phyloP scores from a whole-genome alignment of 2,888 invertebrate genomes.

The Andricus curvator region DNA sequence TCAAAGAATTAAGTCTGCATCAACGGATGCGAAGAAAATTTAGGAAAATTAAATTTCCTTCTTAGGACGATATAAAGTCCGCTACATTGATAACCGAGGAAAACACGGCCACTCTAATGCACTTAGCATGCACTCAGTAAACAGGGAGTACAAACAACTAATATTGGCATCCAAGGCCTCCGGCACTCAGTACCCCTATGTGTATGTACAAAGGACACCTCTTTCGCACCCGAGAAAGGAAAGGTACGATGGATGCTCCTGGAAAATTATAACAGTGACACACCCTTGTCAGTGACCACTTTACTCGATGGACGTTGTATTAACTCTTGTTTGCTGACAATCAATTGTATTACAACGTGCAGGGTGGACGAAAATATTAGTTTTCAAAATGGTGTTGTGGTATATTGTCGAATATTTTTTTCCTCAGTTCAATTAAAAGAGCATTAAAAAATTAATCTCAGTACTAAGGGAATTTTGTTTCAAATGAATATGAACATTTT shows the following conservation, averaged over 20 bases:
- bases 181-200: constrained; percentile 16
- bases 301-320: not conserved
- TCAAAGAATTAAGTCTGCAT: not conserved
- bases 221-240: constrained; percentile 14
- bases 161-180: constrained; percentile 16
- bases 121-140: not conserved
- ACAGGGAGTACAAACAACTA: constrained; percentile 35
- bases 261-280: constrained; percentile 1
- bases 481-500: too few relatives aligned
- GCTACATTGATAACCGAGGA: not conserved
- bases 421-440: too few relatives aligned
- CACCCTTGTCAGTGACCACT: not conserved
- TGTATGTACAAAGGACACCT: constrained; percentile 37
- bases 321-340: not conserved
- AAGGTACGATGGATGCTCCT: not conserved
- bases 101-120: not conserved
- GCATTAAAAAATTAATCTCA: too few relatives aligned
- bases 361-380: too few relatives aligned
- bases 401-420: too few relatives aligned
- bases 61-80: not conserved
- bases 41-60: constrained; percentile 25
- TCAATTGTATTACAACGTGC: not conserved
- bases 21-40: constrained; percentile 4
- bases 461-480: too few relatives aligned
- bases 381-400: too few relatives aligned